Evolutionary conservation across 2,113 vertebrate genomes (phyloP).

Genomic region (Tragelaphus imberbis): DNA sequence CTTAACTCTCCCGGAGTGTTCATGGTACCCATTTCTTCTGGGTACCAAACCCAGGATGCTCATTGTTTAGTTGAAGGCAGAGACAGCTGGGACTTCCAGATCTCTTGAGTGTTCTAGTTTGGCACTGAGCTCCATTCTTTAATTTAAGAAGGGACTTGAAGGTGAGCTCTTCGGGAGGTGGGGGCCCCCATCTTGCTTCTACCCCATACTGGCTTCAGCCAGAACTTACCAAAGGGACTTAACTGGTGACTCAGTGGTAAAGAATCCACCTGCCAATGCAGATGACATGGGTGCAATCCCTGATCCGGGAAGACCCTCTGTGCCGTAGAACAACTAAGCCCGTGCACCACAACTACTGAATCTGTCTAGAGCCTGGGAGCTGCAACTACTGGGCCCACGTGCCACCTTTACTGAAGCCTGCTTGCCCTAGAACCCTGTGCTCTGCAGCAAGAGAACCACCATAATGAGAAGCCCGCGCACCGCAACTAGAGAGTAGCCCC

Average conservation of each 20-base stretch:
- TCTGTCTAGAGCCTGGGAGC: neutral
- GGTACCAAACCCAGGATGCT: neutral
- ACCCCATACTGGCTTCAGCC: neutral
- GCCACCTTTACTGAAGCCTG: neutral
- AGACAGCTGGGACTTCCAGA: neutral
- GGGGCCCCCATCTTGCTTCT: neutral
- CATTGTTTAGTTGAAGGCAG: neutral
- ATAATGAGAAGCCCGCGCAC: neutral
- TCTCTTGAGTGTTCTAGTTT: neutral
- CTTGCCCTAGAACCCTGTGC: neutral
- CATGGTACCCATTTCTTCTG: neutral
- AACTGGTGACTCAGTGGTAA: neutral
- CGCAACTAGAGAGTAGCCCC: neutral
- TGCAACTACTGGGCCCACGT: neutral
- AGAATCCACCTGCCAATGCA: neutral
- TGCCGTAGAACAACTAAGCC: neutral
- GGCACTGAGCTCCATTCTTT: neutral
- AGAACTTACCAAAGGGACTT: neutral
- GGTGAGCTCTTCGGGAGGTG: neutral
- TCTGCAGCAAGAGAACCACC: neutral
- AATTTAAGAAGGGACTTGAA: neutral
- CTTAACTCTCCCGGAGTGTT: neutral
- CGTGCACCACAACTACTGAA: fast-evolving
- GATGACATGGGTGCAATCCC: neutral
- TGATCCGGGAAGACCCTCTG: neutral